phyloP scores from a whole-genome alignment of 2,113 vertebrate species.

The Lepus timidus region DNA sequence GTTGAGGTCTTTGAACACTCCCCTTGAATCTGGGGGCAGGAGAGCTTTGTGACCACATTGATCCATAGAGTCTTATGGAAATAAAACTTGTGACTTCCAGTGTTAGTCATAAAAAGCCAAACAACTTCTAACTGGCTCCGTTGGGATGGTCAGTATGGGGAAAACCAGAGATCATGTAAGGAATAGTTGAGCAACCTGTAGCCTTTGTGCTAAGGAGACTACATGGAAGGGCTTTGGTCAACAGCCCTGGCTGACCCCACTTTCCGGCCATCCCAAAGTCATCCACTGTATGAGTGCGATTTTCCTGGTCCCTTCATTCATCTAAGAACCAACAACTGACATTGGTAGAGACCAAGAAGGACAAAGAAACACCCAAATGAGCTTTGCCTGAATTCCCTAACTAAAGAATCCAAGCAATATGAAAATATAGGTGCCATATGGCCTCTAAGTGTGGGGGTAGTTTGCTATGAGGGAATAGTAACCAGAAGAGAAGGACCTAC shows the following conservation, averaged over 20 bases:
- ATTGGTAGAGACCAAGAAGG: neutral
- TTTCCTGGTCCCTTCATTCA: neutral
- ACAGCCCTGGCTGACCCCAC: neutral
- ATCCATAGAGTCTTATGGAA: neutral
- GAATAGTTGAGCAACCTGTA: neutral
- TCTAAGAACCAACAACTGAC: neutral
- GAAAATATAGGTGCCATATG: neutral
- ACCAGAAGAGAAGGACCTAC: neutral
- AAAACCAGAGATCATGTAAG: neutral
- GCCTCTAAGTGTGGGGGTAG: neutral
- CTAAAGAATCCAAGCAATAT: neutral
- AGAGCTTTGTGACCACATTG: neutral
- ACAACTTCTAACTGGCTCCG: neutral
- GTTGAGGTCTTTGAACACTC: neutral
- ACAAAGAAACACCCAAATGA: neutral
- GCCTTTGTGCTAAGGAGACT: rapidly evolving
- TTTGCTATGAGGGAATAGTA: neutral
- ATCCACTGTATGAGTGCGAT: neutral
- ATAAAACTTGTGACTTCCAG: neutral
- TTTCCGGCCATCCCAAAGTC: too few relatives aligned
- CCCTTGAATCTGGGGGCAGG: neutral
- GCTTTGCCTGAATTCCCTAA: neutral
- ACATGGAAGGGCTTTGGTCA: neutral
- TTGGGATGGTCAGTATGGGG: neutral
- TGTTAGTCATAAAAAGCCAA: neutral